Percentiles rank a stretch among this genome's conserved stretches.
phyloP scores from a whole-genome alignment of 2,888 invertebrate species.

The Ptychoptera contaminata region DNA sequence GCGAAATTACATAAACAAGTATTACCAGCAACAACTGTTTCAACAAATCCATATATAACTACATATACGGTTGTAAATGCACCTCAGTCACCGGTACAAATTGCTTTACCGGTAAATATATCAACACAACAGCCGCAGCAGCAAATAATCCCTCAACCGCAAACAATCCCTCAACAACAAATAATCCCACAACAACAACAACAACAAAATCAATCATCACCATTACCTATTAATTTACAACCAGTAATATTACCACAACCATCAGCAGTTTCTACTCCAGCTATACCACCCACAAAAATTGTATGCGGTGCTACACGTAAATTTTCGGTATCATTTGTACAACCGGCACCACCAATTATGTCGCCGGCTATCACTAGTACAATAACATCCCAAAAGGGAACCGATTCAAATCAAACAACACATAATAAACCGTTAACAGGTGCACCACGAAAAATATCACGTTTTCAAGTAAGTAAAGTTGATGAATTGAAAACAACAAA shows the following conservation, averaged over 20 bases:
- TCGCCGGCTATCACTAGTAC: background rate
- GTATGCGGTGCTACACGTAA: background rate
- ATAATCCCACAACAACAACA: background rate
- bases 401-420: background rate
- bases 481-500: conserved; percentile 28
- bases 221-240: background rate
- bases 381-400: background rate
- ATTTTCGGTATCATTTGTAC: too few species aligned
- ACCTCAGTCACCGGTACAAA: background rate
- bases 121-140: conserved; percentile 9
- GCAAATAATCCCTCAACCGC: background rate
- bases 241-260: too few species aligned
- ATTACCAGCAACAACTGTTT: conserved; percentile 1
- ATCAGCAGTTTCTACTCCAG: background rate
- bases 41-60: conserved; percentile 8
- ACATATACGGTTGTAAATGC: conserved; percentile 9
- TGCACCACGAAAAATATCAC: conserved; percentile 44
- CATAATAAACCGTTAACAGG: background rate
- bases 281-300: background rate
- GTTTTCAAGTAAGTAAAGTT: conserved; percentile 66
- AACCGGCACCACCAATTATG: background rate
- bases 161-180: background rate
- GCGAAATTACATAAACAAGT: conserved; percentile 25
- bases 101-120: background rate
- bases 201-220: background rate